A percentile compares a stretch with the other conserved stretches of the same genome.
Evolutionary conservation across 2,888 invertebrate genomes (phyloP).

Genomic region (Ormyrus nitidulus): DNA sequence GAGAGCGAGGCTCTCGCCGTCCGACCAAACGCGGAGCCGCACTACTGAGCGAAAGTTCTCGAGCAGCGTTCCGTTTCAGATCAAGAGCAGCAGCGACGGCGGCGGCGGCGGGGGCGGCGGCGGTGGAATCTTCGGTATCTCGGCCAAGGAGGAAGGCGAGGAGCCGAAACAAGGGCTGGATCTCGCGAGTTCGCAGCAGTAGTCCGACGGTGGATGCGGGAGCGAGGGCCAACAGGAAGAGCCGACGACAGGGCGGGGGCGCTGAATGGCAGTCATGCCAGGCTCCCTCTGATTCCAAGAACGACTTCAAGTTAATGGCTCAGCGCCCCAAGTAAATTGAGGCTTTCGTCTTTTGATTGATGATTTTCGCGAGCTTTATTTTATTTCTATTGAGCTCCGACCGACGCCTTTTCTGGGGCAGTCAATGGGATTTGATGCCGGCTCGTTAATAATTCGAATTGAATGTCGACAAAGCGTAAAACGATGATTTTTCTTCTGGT

Average conservation of each 20-base stretch:
- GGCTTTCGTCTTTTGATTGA: too few species aligned
- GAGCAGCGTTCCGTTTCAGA: constrained; percentile 3
- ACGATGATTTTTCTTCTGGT: too few species aligned
- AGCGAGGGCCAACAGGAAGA: background rate
- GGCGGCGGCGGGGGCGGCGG: background rate
- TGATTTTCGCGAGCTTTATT: too few species aligned
- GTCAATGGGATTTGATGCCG: too few species aligned
- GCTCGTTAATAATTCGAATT: too few species aligned
- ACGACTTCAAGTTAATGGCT: constrained; percentile 62
- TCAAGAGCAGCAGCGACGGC: background rate
- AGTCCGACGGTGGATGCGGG: background rate
- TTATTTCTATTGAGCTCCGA: too few species aligned
- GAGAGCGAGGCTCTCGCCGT: background rate
- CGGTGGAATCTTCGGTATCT: too few species aligned
- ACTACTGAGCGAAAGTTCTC: constrained; percentile 25
- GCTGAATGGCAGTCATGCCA: constrained; percentile 19
- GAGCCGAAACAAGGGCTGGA: background rate
- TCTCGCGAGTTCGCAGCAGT: background rate
- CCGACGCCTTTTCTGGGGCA: too few species aligned
- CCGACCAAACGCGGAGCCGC: constrained; percentile 29
- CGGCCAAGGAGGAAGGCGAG: background rate
- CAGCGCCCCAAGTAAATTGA: constrained; percentile 61
- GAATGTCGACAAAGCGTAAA: too few species aligned
- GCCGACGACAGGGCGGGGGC: background rate
- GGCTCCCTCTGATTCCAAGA: constrained; percentile 9